Evolutionary conservation across 2,113 vertebrate genomes (phyloP), one percentile per base, ranked within the genome.

Genomic region (Copsychus sechellarum): DNA sequence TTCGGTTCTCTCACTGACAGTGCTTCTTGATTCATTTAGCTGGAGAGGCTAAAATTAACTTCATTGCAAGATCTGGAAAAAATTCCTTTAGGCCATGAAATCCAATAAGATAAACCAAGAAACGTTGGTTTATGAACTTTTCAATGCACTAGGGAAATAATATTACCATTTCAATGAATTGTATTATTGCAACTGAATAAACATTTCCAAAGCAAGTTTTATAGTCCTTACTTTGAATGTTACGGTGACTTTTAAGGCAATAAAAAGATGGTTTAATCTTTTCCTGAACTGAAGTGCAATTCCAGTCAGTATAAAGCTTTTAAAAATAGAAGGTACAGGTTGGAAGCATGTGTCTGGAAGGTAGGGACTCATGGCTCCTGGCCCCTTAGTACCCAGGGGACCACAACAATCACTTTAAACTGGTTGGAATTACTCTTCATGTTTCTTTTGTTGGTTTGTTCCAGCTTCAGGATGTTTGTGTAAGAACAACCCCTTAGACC

Each of bases 31-130:
- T 95, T 89, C 70, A 76, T 97, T 91, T 94, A 86, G 58, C 72
- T 85, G 81, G 42, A 96, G 77, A 92, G 58, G 81, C 86, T 96
- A 94, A 95, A 94, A 94, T 95, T 95, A 96, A 91, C 90, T 95
- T 89, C 42, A 76, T 96, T 94, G 84, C 93, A 74, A 86, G 79
- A 77, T 70, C 77, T 95, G 90, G 89, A 94, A 94, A 97, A 92
- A 93, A 95, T 96, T 64, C 91, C 90, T 85, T 85, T 64, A 94
- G 78, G 91, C 56, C 57, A 81, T 79, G 80, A 96, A 95, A 95
- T 94, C 82, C 88, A 95, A 56, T 79, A 96, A 89, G 94, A 95
- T 97, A 97, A 96, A 97, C 82, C 79, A 87, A 95, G 80, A 92
- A 88, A 86, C 2, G 25, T 56, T 96, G 61, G 71, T 92, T 95